A percentile compares a stretch with the other conserved stretches of the same genome.
Conservation (phyloP, 2,113 vertebrate species). For the Tricholaema leucomelas region DNA sequence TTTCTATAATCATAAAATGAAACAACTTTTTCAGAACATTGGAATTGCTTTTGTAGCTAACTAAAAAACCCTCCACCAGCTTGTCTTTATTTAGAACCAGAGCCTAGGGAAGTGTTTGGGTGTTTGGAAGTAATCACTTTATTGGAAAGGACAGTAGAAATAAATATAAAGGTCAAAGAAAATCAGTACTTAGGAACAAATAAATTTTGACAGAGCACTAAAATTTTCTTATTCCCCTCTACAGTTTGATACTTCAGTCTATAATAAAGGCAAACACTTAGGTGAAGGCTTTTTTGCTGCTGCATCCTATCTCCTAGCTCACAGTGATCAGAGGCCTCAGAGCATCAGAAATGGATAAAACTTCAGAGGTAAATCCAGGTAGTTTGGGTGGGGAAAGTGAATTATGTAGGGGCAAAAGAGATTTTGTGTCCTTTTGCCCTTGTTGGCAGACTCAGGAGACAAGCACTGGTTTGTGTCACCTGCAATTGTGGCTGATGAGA, state of each 20-base stretch:
- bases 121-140: neutral
- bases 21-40: neutral
- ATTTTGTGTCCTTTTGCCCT: neutral
- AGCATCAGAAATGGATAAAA: neutral
- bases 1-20: neutral
- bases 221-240: neutral
- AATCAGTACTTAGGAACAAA: neutral
- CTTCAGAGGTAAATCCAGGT: neutral
- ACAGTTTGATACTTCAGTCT: neutral
- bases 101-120: neutral
- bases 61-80: neutral
- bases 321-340: neutral
- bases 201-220: neutral
- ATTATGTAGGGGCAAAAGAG: neutral
- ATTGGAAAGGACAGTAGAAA: neutral
- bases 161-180: neutral
- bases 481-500: neutral
- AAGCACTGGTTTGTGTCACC: neutral
- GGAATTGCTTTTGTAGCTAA: neutral
- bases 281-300: neutral
- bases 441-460: neutral
- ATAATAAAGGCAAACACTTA: neutral
- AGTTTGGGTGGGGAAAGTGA: neutral
- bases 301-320: neutral
- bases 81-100: neutral